phyloP scores from a whole-genome alignment of 2,888 invertebrate species.

The Ernsta delagoae region DNA sequence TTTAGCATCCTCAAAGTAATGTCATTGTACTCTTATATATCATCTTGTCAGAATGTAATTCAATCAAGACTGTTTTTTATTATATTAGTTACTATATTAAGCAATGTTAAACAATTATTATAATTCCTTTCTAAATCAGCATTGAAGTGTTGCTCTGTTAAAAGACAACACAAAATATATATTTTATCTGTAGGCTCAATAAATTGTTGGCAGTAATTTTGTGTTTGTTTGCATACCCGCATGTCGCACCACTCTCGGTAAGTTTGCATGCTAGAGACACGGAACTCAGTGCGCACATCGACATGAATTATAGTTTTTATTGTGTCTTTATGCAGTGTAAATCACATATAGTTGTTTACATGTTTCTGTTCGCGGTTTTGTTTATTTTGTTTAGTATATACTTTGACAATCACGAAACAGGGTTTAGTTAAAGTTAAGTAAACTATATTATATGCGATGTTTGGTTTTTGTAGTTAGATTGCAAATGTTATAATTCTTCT shows the following conservation, averaged over 20 bases:
- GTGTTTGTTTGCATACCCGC: conserved; percentile 69
- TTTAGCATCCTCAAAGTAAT: no score
- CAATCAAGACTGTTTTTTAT: no score
- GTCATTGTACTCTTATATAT: no score
- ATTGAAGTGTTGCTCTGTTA: conserved; percentile 8
- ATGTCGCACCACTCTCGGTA: conserved; percentile 46
- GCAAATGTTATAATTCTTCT: neutral
- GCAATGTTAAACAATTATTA: no score
- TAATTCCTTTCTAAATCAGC: neutral
- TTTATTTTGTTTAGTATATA: conserved; percentile 33
- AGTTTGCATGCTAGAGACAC: conserved; percentile 20
- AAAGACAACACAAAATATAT: conserved; percentile 38
- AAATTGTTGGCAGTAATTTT: conserved; percentile 62
- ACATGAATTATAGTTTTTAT: conserved; percentile 29
- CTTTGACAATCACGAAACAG: conserved; percentile 21
- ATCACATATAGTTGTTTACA: conserved; percentile 33
- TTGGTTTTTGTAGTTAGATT: neutral
- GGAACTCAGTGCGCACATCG: neutral
- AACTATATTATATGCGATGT: neutral
- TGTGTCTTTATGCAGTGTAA: conserved; percentile 31
- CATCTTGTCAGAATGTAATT: no score
- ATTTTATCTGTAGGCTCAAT: conserved; percentile 59
- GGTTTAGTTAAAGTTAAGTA: neutral
- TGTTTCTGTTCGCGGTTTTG: conserved; percentile 29
- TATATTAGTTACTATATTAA: no score